phyloP scores from a whole-genome alignment of 2,797 vertebrate species.

The Echiichthys vipera region DNA sequence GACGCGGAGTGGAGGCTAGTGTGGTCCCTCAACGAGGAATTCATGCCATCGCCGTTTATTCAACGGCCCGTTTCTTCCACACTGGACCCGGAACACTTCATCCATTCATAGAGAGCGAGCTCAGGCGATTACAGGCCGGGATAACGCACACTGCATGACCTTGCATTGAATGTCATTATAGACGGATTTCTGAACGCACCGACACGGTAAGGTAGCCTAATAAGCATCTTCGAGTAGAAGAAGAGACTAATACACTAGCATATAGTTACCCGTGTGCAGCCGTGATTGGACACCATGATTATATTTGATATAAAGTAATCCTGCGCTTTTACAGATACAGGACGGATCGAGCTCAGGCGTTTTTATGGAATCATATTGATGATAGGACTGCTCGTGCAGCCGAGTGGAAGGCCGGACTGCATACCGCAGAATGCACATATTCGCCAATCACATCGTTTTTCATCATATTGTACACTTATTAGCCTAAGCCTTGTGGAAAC shows the following conservation, averaged over 20 bases:
- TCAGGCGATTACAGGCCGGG: not conserved
- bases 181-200: conserved; percentile 64
- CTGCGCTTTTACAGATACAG: not conserved
- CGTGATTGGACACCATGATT: not conserved
- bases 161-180: conserved; percentile 79
- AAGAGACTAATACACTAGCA: conserved; percentile 7
- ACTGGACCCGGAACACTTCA: not conserved
- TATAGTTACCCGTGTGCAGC: not conserved
- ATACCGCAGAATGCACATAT: conserved; percentile 57
- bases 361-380: conserved; percentile 5
- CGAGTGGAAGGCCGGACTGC: conserved; percentile 58
- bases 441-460: not conserved
- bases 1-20: conserved; percentile 54
- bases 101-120: not conserved
- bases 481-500: accelerated
- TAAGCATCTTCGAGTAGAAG: conserved; percentile 55
- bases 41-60: conserved; percentile 41
- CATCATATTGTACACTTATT: not conserved
- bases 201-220: conserved; percentile 82
- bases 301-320: not conserved
- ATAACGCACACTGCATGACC: conserved; percentile 65
- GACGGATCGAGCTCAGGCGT: not conserved
- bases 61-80: conserved; percentile 33
- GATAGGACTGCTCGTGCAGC: conserved; percentile 28
- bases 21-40: conserved; percentile 57